Percentiles rank a stretch among this genome's conserved stretches.
Evolutionary conservation across 2,797 vertebrate genomes (phyloP).

Genomic region (Sternotherus odoratus): DNA sequence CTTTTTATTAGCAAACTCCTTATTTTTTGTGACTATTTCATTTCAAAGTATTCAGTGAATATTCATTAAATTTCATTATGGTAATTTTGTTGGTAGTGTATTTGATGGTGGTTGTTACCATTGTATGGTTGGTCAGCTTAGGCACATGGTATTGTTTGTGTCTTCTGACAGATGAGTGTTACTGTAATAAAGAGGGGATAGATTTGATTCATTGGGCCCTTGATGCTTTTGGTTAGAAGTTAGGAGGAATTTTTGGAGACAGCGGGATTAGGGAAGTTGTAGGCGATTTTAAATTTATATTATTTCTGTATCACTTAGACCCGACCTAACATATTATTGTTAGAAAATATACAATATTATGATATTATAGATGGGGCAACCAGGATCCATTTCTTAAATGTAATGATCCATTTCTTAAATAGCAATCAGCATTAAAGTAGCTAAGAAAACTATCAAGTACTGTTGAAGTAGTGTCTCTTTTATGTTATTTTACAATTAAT

Average conservation of each 20-base stretch:
- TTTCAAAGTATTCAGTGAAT: constrained; percentile 12
- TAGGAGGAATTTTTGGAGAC: neutral
- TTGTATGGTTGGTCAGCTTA: neutral
- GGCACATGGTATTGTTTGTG: neutral
- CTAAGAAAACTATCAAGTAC: constrained; percentile 31
- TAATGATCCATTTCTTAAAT: constrained; percentile 27
- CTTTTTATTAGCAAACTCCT: neutral
- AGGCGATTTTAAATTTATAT: neutral
- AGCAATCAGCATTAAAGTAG: neutral
- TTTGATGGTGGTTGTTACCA: neutral
- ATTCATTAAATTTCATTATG: neutral
- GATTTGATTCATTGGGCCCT: neutral
- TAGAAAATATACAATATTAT: constrained; percentile 31
- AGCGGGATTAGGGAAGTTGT: neutral
- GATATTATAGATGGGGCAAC: neutral
- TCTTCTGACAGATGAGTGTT: neutral
- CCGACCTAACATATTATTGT: neutral
- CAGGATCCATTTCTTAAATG: neutral
- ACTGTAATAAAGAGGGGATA: neutral
- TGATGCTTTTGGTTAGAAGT: neutral
- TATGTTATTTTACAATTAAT: constrained; percentile 32
- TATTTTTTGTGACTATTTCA: neutral
- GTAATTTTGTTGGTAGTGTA: neutral
- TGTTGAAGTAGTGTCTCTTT: constrained; percentile 40
- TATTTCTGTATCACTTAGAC: constrained; percentile 29